Evolutionary conservation across 2,888 invertebrate species (phyloP), one percentile per base, ranked within the genome.

Genomic region (Spodoptera picta): DNA sequence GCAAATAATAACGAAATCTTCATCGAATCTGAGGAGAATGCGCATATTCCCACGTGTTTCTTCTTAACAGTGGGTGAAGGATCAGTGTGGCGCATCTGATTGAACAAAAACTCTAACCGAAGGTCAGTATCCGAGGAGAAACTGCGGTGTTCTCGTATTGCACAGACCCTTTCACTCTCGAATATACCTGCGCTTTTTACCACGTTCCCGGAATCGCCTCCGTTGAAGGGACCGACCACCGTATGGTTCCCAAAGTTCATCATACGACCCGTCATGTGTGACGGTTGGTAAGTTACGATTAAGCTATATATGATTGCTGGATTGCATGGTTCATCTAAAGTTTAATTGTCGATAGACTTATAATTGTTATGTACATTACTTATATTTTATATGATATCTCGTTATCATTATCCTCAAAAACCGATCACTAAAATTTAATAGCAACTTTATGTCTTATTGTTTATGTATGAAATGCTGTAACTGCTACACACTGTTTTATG

Each of bases 151-250:
- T 90, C 92, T 94, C 94, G 87, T 86, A 92, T 94, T 93, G 94
- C 94, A 92, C 87, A 87, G 94, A 93, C 93, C 94, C 94, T 94
- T 94, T 94, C 94, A 94, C 94, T 94, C 92, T 94, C 93, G 85
- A 87, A 84, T 86, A 79, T 94, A 94, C 94, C 94, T 94, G 94
- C 92, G 91, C 92, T 94, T 94, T 94, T 94, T 93, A 89, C 86
- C 82, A 75, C 77, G 67, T 92, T 92, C 93, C 88, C 81, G 86
- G 92, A 93, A 94, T 91, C 86, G 82, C 82, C 83, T 82, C 83
- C 77, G 82, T 73, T 75, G 58, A 83, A 83, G 83, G 79, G 83
- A 86, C 80, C 81, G 76, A 78, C 73, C 69, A 76, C 56, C 68
- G 61, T 64, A 59, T 23, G 7, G 23, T 52, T 83, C 89, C 85